These are phyloP conservation scores for Trematocara caparti DNA, from an alignment of 2,797 vertebrate genomes.

Conservation along the genomic window DNA sequence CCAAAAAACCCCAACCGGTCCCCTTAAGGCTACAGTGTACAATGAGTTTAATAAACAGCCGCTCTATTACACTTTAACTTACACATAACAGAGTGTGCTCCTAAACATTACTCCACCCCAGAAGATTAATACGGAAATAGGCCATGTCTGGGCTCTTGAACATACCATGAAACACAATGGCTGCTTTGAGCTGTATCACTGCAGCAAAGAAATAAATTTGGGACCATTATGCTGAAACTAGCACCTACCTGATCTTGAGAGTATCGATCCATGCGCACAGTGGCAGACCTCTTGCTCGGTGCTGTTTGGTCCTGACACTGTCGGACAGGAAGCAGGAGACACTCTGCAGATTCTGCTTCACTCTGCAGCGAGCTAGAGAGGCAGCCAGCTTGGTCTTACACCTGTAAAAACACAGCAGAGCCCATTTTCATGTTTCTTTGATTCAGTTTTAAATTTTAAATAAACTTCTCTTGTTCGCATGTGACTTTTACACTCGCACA, in stretches of 20 bases:
- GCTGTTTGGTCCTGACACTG: slow-evolving; percentile 78
- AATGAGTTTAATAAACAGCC: not conserved
- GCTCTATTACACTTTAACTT: not conserved
- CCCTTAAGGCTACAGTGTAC: not conserved
- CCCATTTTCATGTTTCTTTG: not conserved
- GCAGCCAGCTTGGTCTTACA: slow-evolving; percentile 88
- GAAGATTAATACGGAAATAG: not conserved
- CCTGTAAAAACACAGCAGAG: slow-evolving; percentile 55
- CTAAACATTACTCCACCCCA: not conserved
- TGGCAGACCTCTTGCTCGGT: slow-evolving; percentile 78
- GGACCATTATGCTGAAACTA: not conserved
- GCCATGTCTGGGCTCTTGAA: not conserved
- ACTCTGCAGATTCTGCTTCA: slow-evolving; percentile 82
- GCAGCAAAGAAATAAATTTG: not conserved
- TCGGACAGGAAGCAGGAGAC: slow-evolving; percentile 83
- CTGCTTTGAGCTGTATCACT: not conserved
- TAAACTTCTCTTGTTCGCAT: not conserved
- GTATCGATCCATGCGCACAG: slow-evolving; percentile 88
- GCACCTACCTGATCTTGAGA: slow-evolving; percentile 66
- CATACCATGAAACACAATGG: not conserved
- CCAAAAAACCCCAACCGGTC: not conserved
- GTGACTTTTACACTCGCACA: not conserved
- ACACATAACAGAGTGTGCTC: not conserved
- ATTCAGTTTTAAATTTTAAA: not conserved
- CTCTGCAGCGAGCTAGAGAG: slow-evolving; percentile 85